Conservation (phyloP, 2,888 invertebrate species). For the Isoperla grammatica region DNA sequence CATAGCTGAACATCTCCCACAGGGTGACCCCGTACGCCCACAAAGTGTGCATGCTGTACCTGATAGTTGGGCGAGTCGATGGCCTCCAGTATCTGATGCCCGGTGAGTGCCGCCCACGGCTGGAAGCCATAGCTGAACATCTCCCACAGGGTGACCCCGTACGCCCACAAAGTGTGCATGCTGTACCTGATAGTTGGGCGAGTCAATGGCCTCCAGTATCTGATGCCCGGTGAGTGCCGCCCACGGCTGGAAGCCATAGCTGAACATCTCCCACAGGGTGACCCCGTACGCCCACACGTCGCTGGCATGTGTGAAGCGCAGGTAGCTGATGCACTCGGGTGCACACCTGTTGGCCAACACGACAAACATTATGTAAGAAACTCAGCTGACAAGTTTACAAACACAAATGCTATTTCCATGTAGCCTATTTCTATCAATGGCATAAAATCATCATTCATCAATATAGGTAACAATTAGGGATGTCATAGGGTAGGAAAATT, state of each 20-base stretch:
- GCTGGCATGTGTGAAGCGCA: conserved; percentile 92
- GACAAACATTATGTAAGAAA: too few species aligned
- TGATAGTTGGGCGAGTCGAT: conserved; percentile 90
- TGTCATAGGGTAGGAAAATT: too few species aligned
- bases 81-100: conserved; percentile 90
- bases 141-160: conserved; percentile 97
- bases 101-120: conserved; percentile 94
- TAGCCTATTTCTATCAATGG: neutral
- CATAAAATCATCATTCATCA: too few species aligned
- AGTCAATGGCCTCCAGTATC: conserved; percentile 92
- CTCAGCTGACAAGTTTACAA: too few species aligned
- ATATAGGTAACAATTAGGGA: too few species aligned
- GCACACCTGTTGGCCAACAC: conserved; percentile 89
- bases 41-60: too few species aligned
- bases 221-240: conserved; percentile 89
- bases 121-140: conserved; percentile 99
- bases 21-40: conserved; percentile 98
- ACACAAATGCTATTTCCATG: conserved; percentile 10
- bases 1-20: conserved; percentile 99
- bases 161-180: too few species aligned
- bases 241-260: conserved; percentile 98
- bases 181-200: conserved; percentile 76
- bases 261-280: conserved; percentile 99
- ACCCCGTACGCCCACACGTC: conserved; percentile 99
- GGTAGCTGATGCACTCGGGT: conserved; percentile 93